These are phyloP conservation scores for Chalcosyrphus nemorum DNA, from an alignment of 2,888 invertebrate genomes.

Conservation along the genomic window DNA sequence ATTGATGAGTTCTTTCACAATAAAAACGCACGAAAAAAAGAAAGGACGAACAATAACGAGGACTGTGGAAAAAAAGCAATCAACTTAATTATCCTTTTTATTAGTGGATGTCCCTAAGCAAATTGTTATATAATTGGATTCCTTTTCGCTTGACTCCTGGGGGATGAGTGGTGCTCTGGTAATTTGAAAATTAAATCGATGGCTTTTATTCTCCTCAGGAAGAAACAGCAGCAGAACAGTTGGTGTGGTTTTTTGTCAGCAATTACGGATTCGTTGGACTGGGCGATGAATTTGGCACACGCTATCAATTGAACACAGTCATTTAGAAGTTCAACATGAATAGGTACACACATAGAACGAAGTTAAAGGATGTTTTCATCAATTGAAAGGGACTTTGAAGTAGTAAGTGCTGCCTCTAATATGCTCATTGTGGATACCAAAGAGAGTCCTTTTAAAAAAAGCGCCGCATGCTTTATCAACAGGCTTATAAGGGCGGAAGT, in stretches of 20 bases:
- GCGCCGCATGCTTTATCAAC: no score
- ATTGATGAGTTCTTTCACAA: constrained; percentile 66
- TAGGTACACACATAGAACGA: no score
- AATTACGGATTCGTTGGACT: constrained; percentile 32
- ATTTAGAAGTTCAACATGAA: no score
- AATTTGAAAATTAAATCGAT: constrained; percentile 60
- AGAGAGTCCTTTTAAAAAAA: no score
- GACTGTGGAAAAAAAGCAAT: constrained; percentile 68
- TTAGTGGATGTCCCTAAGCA: constrained; percentile 71
- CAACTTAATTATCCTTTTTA: constrained; percentile 73
- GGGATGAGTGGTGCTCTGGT: constrained; percentile 18
- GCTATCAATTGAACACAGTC: constrained; percentile 19
- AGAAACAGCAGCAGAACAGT: constrained; percentile 40
- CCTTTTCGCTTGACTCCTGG: constrained; percentile 29
- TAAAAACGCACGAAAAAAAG: constrained; percentile 10
- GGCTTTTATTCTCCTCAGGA: constrained; percentile 9
- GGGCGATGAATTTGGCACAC: constrained; percentile 47
- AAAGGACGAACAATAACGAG: constrained; percentile 12
- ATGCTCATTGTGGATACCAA: no score
- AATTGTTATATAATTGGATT: constrained; percentile 73
- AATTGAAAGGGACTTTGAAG: no score
- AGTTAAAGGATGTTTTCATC: no score
- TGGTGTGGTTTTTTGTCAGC: constrained; percentile 58
- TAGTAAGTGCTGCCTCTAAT: no score
- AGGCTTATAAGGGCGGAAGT: no score